A percentile compares a stretch with the other conserved stretches of the same genome.
These are phyloP conservation scores for Heptranchias perlo DNA, from an alignment of 2,113 vertebrate species.

Conservation along the genomic window DNA sequence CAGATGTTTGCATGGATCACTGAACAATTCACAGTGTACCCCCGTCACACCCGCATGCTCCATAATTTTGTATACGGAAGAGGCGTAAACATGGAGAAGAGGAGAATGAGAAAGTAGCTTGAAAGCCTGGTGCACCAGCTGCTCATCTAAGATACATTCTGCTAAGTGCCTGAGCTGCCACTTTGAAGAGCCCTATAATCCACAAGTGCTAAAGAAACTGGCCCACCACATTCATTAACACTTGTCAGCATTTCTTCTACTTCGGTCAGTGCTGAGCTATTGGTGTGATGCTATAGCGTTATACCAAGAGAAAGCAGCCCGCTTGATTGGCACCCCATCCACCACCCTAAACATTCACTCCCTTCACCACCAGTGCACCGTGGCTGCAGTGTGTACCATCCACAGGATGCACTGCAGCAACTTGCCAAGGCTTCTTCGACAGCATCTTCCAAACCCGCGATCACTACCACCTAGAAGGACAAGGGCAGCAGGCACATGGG, in stretches of 20 bases:
- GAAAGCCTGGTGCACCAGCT: neutral
- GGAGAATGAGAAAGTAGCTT: neutral
- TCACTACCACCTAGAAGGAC: too few relatives aligned
- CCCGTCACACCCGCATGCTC: neutral
- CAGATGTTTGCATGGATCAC: neutral
- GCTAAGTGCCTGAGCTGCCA: neutral
- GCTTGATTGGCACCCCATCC: too few relatives aligned
- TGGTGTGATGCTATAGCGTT: neutral
- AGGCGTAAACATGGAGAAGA: neutral
- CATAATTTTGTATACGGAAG: neutral
- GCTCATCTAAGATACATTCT: neutral
- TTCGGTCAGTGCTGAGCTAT: neutral
- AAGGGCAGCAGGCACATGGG: too few relatives aligned
- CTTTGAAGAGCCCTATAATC: neutral
- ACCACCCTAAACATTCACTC: too few relatives aligned
- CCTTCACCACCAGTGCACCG: too few relatives aligned
- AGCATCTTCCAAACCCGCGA: too few relatives aligned
- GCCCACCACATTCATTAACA: neutral
- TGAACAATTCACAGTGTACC: neutral
- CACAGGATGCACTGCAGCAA: too few relatives aligned
- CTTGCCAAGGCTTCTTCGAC: too few relatives aligned
- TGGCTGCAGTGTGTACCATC: too few relatives aligned
- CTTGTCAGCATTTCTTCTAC: neutral
- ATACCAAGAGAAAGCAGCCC: too few relatives aligned
- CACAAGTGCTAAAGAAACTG: neutral